Evolutionary conservation across 2,888 invertebrate species (phyloP), one percentile per base, ranked within the genome.

Genomic region (Drosophila multiciliata): DNA sequence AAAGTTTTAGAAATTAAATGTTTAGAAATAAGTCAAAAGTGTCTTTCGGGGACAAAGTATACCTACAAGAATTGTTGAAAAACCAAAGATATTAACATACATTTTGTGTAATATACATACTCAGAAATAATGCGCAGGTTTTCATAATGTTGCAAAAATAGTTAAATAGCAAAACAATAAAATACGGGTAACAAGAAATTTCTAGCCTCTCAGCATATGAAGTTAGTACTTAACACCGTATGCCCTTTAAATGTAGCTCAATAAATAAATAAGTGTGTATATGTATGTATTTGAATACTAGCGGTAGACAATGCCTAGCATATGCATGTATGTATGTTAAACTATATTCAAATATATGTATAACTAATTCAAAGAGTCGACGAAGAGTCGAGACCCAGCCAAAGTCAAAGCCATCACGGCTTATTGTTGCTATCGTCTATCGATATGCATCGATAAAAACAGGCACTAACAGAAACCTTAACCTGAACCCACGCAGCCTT

Each of bases 101-200:
- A 36, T 36, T 57, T 33, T 61, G 57, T 61, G 53, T 66, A 66
- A 49, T 42, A 48, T 38, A n/a, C 26, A 69, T 17, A 54, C 26
- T 26, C n/a, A 55, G 38, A 49, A 42, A 42, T 52, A 68, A 58
- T 48, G 70, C 50, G 72, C 59, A 71, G 78, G 77, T 80, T 67
- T 76, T 79, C 77, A 73, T 33, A 63, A 48, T 38, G 40, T 73
- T 62, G 61, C 54, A 49, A 59, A 62, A 45, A 36, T 57, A 52
- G 50, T 50, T 7, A 29, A 62, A 53, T 35, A 73, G 35, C 35
- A 49, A 45, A 60, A 26, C 3, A 50, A 62, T 8, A 66, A 66
- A 64, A 70, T 73, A 79, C 79, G 81, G 81, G 87, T 80, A 84
- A 69, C 55, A 70, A 58, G 49, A 63, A 73, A 62, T 54, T 42